Percentiles rank a stretch among this genome's conserved stretches.
Conservation (phyloP, 2,888 invertebrate genomes). For the Drosophila putrida region DNA sequence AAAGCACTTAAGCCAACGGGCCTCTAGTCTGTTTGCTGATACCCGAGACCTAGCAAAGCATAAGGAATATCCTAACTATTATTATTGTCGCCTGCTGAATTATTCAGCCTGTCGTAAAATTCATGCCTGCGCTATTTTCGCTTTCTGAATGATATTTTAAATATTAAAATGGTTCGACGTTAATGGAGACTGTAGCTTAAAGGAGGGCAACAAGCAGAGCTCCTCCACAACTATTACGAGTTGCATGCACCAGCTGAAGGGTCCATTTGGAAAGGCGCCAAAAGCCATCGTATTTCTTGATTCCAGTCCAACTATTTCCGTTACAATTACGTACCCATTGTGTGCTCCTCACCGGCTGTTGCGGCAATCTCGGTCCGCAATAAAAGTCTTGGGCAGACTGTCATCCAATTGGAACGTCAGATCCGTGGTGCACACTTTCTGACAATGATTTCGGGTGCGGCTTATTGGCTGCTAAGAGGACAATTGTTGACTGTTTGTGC, state of each 20-base stretch:
- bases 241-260: conserved; percentile 28
- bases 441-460: conserved; percentile 44
- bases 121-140: conserved; percentile 34
- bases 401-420: conserved; percentile 22
- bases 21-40: conserved; percentile 3
- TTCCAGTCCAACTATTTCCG: conserved; percentile 47
- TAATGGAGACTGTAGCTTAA: conserved; percentile 29
- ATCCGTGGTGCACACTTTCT: conserved; percentile 31
- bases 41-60: conserved; percentile 9
- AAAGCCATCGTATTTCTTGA: conserved; percentile 32
- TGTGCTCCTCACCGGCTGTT: conserved; percentile 44
- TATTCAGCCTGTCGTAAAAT: conserved; percentile 54
- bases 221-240: conserved; percentile 26
- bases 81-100: conserved; percentile 69
- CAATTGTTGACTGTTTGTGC: conserved; percentile 40
- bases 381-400: conserved; percentile 46
- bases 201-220: conserved; percentile 4
- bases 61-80: conserved; percentile 53
- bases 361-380: conserved; percentile 39
- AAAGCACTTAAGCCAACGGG: conserved; percentile 58
- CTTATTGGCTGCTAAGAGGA: conserved; percentile 62
- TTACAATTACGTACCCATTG: conserved; percentile 52
- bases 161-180: conserved; percentile 62
- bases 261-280: conserved; percentile 51
- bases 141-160: conserved; percentile 64